phyloP scores from a whole-genome alignment of 2,113 vertebrate genomes.

The Isurus oxyrinchus region DNA sequence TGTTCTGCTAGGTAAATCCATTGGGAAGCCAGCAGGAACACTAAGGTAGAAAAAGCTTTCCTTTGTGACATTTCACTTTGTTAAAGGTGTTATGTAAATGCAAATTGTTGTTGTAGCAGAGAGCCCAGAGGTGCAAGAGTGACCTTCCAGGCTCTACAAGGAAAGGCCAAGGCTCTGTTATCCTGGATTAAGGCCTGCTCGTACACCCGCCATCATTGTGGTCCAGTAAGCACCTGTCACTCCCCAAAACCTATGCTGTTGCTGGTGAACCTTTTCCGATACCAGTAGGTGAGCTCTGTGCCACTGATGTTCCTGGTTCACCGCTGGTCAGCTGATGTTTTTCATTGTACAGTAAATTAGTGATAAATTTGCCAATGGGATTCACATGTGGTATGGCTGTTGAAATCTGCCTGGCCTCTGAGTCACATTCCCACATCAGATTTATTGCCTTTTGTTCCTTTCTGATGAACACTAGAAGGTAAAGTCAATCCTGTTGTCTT shows the following conservation, averaged over 20 bases:
- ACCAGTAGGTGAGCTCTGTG: no score
- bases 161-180: not conserved
- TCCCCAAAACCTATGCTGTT: no score
- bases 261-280: no score
- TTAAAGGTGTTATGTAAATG: not conserved
- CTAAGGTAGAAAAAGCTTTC: not conserved
- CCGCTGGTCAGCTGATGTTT: no score
- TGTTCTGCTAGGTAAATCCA: not conserved
- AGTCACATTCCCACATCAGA: not conserved
- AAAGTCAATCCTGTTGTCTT: not conserved
- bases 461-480: not conserved
- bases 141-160: not conserved
- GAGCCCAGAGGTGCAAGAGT: not conserved
- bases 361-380: no score
- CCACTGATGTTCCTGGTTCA: no score
- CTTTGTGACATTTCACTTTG: not conserved
- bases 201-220: no score
- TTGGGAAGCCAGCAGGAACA: not conserved
- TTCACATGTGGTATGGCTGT: no score
- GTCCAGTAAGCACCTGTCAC: no score
- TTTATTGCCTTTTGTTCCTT: not conserved
- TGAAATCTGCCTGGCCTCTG: not conserved
- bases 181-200: no score
- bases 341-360: no score
- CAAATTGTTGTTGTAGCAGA: not conserved